Conservation (phyloP, 2,797 vertebrate species). For the Bradypus variegatus region DNA sequence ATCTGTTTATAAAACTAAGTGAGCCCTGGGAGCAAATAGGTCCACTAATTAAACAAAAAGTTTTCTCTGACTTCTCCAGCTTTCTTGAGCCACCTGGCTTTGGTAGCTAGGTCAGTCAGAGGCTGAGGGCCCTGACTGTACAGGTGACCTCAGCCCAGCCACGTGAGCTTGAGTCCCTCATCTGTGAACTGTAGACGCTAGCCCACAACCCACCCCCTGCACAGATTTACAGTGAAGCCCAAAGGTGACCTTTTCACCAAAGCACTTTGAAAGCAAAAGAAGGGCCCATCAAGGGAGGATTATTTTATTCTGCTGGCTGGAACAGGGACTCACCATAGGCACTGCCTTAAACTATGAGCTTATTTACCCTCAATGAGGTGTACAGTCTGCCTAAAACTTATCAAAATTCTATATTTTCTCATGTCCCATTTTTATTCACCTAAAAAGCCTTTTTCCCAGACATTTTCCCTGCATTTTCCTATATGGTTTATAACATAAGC, state of each 20-base stretch:
- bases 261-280: not conserved
- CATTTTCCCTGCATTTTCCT: not conserved
- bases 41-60: not conserved
- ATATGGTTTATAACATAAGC: not conserved
- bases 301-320: not conserved
- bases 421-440: not conserved
- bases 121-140: too few relatives aligned
- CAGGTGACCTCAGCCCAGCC: not conserved
- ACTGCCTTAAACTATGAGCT: not conserved
- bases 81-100: not conserved
- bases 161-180: not conserved
- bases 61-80: not conserved
- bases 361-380: not conserved
- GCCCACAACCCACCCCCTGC: fast-evolving
- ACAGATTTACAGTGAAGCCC: not conserved
- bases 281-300: fast-evolving
- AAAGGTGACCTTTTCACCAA: not conserved
- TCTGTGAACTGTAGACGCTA: not conserved
- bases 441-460: not conserved
- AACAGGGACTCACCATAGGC: fast-evolving
- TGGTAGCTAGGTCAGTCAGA: not conserved
- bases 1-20: not conserved
- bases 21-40: not conserved
- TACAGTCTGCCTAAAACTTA: not conserved
- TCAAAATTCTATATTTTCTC: not conserved